Evolutionary conservation across 2,888 invertebrate species (phyloP), one percentile per base, ranked within the genome.

Genomic region (Aphodius sticticus): DNA sequence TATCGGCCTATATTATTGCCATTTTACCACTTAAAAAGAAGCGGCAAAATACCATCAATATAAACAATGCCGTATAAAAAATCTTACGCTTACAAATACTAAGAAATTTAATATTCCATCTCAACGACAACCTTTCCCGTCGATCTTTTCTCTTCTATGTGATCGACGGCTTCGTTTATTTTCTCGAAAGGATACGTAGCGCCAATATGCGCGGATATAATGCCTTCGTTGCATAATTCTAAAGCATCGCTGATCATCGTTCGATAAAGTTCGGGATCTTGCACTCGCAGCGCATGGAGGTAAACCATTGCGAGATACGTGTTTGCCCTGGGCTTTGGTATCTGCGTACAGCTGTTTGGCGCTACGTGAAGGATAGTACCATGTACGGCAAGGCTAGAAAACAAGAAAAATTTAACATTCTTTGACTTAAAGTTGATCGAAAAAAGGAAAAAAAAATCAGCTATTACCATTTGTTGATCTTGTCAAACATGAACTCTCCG

Each of bases 61-160:
- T 53, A 53, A 5, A 53, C 53, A 53, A 53, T 1, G 6, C 53
- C 53, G 12, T 9, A 53, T 9, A 53, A 53, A 53, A 53, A 2
- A 53, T 53, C 53, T 53, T 53, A 53, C 53, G 9, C 53, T 53
- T 53, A 53, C 7, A 53, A 53, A 9, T 53, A 53, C 53, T 80
- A 69, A 77, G 9, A 15, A 82, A 72, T 7, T 81, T 84, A 77
- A 86, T 84, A 77, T 87, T 84, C 12, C 72, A 90, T 84, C 81
- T 88, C 86, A 70, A 91, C 88, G 16, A 92, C 86, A 79, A 93
- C 92, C 89, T 94, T 94, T 79, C 93, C 94, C 75, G 92, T 91
- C 80, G 91, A 91, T 86, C 92, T 92, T 83, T 91, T 90, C 37
- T 91, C 90, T 79, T 90, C 88, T 76, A 93, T 89, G 84, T 90